These are phyloP conservation scores for Crocallis elinguaria DNA, from an alignment of 2,888 invertebrate genomes.

Conservation along the genomic window DNA sequence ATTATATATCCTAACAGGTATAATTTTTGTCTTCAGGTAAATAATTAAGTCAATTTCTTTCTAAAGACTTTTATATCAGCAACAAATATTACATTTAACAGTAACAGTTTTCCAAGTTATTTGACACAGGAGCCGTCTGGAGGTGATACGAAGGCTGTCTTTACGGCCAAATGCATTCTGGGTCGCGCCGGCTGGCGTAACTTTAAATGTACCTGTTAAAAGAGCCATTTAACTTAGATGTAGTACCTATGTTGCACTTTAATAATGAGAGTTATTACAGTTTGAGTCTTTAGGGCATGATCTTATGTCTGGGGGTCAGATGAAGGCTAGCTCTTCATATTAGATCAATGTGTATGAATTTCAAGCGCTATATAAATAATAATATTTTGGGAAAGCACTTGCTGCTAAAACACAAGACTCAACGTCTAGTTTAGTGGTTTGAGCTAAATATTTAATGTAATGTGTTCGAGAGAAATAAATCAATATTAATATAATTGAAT, in stretches of 20 bases:
- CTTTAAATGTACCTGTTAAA: conserved; percentile 4
- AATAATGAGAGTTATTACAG: conserved; percentile 6
- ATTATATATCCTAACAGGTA: no score
- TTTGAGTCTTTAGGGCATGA: not conserved
- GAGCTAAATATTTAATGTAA: no score
- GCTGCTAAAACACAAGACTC: no score
- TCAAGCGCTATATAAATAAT: no score
- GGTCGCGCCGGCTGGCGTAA: conserved; percentile 13
- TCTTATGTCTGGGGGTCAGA: conserved; percentile 12
- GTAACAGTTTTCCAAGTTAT: not conserved
- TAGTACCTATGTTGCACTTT: conserved; percentile 15
- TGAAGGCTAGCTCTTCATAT: conserved; percentile 3
- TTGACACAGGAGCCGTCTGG: conserved; percentile 28
- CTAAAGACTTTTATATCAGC: no score
- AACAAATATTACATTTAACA: not conserved
- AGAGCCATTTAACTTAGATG: conserved; percentile 9
- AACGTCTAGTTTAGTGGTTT: no score
- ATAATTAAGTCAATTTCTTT: no score
- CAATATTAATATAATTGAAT: no score
- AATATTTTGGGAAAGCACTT: no score
- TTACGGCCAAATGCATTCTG: conserved; percentile 37
- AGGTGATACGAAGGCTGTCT: conserved; percentile 34
- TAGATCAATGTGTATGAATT: no score
- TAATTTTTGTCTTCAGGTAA: no score
- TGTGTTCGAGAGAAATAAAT: no score